Evolutionary conservation across 2,888 invertebrate genomes (phyloP).

Genomic region (Lydus trimaculatus): DNA sequence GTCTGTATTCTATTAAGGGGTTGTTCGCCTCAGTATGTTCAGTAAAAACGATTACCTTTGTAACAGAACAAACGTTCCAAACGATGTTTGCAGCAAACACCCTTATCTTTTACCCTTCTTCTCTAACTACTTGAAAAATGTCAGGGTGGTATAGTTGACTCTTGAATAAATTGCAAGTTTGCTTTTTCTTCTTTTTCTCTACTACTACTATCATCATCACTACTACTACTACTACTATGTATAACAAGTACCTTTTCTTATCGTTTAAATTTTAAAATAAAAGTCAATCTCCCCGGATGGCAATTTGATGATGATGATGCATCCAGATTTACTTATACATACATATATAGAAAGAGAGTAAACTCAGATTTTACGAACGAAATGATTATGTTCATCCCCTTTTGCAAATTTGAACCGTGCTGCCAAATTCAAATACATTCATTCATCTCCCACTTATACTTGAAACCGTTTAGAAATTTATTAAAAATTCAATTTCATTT

Average conservation of each 20-base stretch:
- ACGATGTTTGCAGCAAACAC: constrained; percentile 44
- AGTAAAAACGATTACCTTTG: constrained; percentile 46
- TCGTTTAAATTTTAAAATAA: constrained; percentile 8
- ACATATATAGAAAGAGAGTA: not conserved
- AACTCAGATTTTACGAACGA: not conserved
- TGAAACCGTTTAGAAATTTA: not conserved
- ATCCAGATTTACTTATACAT: not conserved
- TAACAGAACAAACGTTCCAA: constrained; percentile 42
- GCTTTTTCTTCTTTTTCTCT: not conserved
- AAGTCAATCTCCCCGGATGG: constrained; percentile 1
- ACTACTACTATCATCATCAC: not conserved
- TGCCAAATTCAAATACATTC: not conserved
- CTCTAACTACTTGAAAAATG: not conserved
- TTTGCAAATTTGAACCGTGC: not conserved
- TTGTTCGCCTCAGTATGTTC: constrained; percentile 36
- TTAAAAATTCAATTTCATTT: constrained; percentile 2
- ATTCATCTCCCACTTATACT: not conserved
- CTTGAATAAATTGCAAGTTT: constrained; percentile 30
- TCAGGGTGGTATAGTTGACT: constrained; percentile 15
- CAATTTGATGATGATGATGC: constrained; percentile 10
- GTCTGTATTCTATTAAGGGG: constrained; percentile 25
- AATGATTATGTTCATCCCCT: not conserved
- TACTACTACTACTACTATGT: not conserved
- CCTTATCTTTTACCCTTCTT: constrained; percentile 35
- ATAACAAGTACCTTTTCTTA: not conserved